Percentiles rank a stretch among this genome's conserved stretches.
Evolutionary conservation across 2,113 vertebrate genomes (phyloP).

Genomic region (Antigone vipio): DNA sequence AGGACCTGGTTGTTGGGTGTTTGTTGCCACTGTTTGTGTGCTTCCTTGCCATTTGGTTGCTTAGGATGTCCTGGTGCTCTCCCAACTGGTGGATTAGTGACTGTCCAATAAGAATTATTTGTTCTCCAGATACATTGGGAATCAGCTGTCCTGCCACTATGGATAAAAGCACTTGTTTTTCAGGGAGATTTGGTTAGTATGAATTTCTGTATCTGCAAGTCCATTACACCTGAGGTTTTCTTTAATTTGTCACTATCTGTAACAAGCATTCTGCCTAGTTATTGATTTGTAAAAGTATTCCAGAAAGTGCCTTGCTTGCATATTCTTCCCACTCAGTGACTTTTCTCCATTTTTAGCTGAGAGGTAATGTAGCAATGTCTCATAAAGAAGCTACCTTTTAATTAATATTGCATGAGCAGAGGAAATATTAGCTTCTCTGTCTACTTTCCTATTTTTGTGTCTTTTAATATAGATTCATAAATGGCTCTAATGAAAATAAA

Average conservation of each 20-base stretch:
- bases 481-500: conserved; percentile 20
- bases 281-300: neutral
- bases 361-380: conserved; percentile 56
- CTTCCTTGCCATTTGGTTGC: neutral
- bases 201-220: neutral
- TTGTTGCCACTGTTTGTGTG: neutral
- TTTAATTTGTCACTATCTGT: neutral
- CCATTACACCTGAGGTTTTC: neutral
- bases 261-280: neutral
- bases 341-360: conserved; percentile 63
- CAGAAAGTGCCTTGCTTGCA: conserved; percentile 9
- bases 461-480: conserved; percentile 53
- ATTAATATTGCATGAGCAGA: conserved; percentile 75
- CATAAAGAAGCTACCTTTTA: conserved; percentile 36
- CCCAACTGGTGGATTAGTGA: neutral
- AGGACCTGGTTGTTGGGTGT: neutral
- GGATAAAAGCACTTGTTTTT: neutral
- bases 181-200: neutral
- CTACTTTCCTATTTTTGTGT: conserved; percentile 31
- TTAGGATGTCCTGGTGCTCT: neutral
- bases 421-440: conserved; percentile 58
- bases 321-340: conserved; percentile 37
- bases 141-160: neutral
- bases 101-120: neutral
- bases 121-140: neutral